Conservation (phyloP, 23 tunicate genomes). For the Botrylloides violaceus region DNA sequence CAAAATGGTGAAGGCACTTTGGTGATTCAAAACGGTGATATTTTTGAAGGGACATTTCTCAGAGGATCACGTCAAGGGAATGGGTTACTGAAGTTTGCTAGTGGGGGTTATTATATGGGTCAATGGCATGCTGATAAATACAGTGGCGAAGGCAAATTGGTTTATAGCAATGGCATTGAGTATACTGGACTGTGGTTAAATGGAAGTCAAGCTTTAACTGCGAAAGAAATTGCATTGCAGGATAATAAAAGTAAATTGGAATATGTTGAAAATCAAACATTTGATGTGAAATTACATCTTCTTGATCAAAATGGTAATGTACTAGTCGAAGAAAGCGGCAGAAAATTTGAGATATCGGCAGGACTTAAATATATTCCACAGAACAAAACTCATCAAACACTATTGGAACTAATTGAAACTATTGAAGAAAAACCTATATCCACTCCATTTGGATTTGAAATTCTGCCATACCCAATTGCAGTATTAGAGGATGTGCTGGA, state of each 20-base stretch:
- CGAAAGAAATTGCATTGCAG: slow-evolving; percentile 26
- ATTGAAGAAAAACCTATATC: slow-evolving; percentile 50
- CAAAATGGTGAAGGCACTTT: slow-evolving; percentile 75
- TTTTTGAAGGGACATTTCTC: slow-evolving; percentile 86
- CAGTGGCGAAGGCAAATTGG: slow-evolving; percentile 72
- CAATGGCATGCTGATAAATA: slow-evolving; percentile 80
- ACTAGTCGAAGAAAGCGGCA: slow-evolving; percentile 51
- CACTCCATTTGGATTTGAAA: slow-evolving; percentile 84
- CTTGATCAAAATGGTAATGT: slow-evolving; percentile 30
- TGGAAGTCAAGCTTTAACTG: slow-evolving; percentile 33
- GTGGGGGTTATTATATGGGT: slow-evolving; percentile 73
- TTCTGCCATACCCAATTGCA: slow-evolving; percentile 58
- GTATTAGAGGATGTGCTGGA: slow-evolving; percentile 23
- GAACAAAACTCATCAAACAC: slow-evolving; percentile 32
- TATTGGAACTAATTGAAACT: slow-evolving; percentile 66
- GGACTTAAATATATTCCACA: slow-evolving; percentile 38
- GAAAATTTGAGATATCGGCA: slow-evolving; percentile 65
- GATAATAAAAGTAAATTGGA: slow-evolving; percentile 20
- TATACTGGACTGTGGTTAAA: slow-evolving; percentile 84
- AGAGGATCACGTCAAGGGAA: slow-evolving; percentile 75
- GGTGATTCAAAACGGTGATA: slow-evolving; percentile 53
- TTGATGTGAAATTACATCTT: slow-evolving; percentile 33
- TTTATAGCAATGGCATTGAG: slow-evolving; percentile 55
- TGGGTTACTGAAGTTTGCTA: slow-evolving; percentile 39
- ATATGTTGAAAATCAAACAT: slow-evolving; percentile 44